Evolutionary conservation across 2,797 vertebrate species (phyloP).

Genomic region (Cetoscarus ocellatus): DNA sequence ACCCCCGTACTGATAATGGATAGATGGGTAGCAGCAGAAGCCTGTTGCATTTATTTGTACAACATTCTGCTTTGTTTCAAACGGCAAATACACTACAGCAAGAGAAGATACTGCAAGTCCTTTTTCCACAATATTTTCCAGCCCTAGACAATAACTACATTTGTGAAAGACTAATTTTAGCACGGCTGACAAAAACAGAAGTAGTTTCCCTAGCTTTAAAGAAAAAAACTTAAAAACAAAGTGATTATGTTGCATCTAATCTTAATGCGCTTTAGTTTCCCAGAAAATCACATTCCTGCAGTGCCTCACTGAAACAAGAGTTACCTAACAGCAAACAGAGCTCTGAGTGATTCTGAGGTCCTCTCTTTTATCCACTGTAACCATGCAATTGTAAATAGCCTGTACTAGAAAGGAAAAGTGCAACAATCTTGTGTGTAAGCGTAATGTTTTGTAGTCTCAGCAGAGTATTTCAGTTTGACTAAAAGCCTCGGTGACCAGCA

Average conservation of each 20-base stretch:
- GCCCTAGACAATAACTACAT: background rate
- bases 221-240: background rate
- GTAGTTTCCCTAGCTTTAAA: background rate
- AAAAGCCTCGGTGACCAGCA: constrained; percentile 2
- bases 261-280: background rate
- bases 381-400: background rate
- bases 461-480: constrained; percentile 3
- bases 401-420: background rate
- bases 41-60: too few relatives aligned
- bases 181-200: too few relatives aligned
- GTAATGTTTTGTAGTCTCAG: constrained; percentile 7
- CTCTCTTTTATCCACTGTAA: background rate
- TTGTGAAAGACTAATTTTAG: background rate
- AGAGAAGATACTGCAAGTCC: too few relatives aligned
- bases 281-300: background rate
- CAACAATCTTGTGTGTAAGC: constrained; percentile 4
- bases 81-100: too few relatives aligned
- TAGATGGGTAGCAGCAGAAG: too few relatives aligned
- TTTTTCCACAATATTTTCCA: too few relatives aligned
- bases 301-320: constrained; percentile 1
- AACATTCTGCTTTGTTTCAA: too few relatives aligned
- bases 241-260: background rate
- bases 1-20: too few relatives aligned
- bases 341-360: background rate
- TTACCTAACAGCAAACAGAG: constrained; percentile 6